Conservation (phyloP, 2,888 invertebrate genomes). For the Zaprionus lineosus region DNA sequence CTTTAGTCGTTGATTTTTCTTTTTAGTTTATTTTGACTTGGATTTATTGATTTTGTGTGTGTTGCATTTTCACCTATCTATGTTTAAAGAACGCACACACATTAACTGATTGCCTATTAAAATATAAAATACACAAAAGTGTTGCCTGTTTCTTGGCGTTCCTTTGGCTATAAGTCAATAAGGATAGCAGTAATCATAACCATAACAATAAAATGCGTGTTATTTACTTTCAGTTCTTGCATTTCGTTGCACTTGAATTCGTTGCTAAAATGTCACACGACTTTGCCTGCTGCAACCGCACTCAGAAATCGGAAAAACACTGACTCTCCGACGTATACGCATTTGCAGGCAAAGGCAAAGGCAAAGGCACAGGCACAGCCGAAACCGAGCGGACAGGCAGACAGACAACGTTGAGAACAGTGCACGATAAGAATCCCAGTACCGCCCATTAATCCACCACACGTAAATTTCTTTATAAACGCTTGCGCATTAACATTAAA, state of each 20-base stretch:
- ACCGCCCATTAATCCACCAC: slow-evolving; percentile 47
- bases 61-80: slow-evolving; percentile 67
- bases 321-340: slow-evolving; percentile 41
- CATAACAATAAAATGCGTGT: slow-evolving; percentile 29
- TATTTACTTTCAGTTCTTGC: slow-evolving; percentile 66
- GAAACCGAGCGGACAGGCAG: slow-evolving; percentile 49
- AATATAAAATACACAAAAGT: slow-evolving; percentile 18
- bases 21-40: slow-evolving; percentile 70
- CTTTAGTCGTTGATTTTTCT: slow-evolving; percentile 57
- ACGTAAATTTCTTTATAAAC: slow-evolving; percentile 21
- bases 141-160: neutral
- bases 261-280: slow-evolving; percentile 67
- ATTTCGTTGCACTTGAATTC: slow-evolving; percentile 76
- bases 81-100: slow-evolving; percentile 22
- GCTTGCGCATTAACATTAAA: slow-evolving; percentile 46
- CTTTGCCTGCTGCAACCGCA: slow-evolving; percentile 68
- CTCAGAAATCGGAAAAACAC: slow-evolving; percentile 62
- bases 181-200: slow-evolving; percentile 16
- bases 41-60: slow-evolving; percentile 76
- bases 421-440: slow-evolving; percentile 48
- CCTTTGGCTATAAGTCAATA: slow-evolving; percentile 4
- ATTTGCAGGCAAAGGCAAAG: slow-evolving; percentile 28
- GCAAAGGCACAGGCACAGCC: slow-evolving; percentile 29
- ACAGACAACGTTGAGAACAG: slow-evolving; percentile 42
- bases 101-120: slow-evolving; percentile 22